These are phyloP conservation scores for Omphaloscelis lunosa DNA, from an alignment of 2,888 invertebrate genomes.

Conservation along the genomic window DNA sequence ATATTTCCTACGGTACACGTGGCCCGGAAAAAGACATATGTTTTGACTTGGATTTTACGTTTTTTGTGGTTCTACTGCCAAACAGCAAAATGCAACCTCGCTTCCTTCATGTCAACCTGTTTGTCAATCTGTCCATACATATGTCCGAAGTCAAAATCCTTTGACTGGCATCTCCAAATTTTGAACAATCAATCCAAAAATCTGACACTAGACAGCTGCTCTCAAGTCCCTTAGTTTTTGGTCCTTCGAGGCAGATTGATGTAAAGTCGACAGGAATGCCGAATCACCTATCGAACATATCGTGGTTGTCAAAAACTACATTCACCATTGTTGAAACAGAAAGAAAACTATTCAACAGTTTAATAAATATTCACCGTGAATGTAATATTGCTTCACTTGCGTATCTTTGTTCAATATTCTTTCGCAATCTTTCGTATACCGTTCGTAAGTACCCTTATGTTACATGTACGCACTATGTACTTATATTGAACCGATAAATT, in stretches of 20 bases:
- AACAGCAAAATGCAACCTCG: background rate
- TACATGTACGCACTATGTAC: constrained; percentile 38
- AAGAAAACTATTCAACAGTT: constrained; percentile 4
- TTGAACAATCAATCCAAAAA: constrained; percentile 18
- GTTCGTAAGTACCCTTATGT: constrained; percentile 36
- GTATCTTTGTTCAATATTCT: constrained; percentile 46
- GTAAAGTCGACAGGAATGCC: background rate
- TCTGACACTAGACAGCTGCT: constrained; percentile 13
- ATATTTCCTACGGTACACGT: no score
- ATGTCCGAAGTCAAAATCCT: constrained; percentile 16
- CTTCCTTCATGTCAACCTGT: constrained; percentile 17
- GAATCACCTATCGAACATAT: background rate
- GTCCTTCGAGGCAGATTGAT: constrained; percentile 24
- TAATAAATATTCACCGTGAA: constrained; percentile 33
- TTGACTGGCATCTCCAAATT: constrained; percentile 1
- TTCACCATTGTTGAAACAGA: background rate
- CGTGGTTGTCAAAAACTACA: background rate
- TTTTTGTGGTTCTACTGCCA: background rate
- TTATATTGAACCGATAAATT: constrained; percentile 36
- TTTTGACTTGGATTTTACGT: background rate
- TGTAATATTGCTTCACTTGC: constrained; percentile 37
- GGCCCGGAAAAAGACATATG: background rate
- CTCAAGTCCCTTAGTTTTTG: constrained; percentile 13
- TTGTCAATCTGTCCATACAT: constrained; percentile 12
- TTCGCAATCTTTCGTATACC: constrained; percentile 35